A percentile compares a stretch with the other conserved stretches of the same genome.
Evolutionary conservation across 2,797 vertebrate species (phyloP).

Genomic region (Lacerta viridis): DNA sequence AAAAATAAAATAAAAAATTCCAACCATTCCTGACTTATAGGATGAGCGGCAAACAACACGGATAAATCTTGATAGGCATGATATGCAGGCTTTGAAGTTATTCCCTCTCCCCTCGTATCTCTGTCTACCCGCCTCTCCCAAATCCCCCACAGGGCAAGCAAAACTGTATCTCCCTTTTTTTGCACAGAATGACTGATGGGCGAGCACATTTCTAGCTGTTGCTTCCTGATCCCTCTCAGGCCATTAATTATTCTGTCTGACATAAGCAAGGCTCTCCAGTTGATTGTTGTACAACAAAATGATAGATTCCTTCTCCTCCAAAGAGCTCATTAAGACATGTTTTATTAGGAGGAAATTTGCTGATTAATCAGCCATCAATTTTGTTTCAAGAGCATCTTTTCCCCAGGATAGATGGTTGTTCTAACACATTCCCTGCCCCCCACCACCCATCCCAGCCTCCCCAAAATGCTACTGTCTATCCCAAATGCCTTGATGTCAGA

Average conservation of each 20-base stretch:
- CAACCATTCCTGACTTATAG: background rate
- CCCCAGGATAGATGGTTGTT: conserved; percentile 28
- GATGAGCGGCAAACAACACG: conserved; percentile 41
- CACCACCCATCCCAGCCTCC: background rate
- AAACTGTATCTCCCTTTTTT: conserved; percentile 21
- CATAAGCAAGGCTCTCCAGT: conserved; percentile 63
- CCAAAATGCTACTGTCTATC: conserved; percentile 10
- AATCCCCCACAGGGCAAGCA: conserved; percentile 59
- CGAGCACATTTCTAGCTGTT: conserved; percentile 32
- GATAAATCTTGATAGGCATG: conserved; percentile 59
- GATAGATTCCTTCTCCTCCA: conserved; percentile 68
- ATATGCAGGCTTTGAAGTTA: background rate
- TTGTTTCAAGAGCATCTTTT: conserved; percentile 29
- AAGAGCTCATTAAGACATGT: conserved; percentile 74
- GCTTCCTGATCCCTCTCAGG: conserved; percentile 49
- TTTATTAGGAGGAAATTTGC: conserved; percentile 68
- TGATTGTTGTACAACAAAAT: conserved; percentile 63
- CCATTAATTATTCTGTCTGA: conserved; percentile 60
- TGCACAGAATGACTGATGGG: conserved; percentile 67
- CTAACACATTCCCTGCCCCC: background rate
- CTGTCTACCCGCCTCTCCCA: conserved; percentile 29
- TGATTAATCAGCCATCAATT: conserved; percentile 68
- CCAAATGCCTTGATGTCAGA: conserved; percentile 38
- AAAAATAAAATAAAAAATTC: background rate
- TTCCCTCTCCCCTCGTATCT: conserved; percentile 64